Evolutionary conservation across 2,888 invertebrate species (phyloP), one percentile per base, ranked within the genome.

Genomic region (Rosalia funebris): DNA sequence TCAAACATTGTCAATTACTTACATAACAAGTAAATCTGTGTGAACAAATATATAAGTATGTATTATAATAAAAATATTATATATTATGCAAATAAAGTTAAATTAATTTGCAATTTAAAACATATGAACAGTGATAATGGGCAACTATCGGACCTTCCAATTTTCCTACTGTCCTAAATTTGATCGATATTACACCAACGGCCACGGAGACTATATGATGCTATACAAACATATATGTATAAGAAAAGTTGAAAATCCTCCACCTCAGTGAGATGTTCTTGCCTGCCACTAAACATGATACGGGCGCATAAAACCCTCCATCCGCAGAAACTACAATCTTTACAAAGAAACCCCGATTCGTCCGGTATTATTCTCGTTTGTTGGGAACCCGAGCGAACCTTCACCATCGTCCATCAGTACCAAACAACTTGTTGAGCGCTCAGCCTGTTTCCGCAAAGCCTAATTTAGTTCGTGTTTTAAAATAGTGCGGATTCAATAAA

Each of bases 361-460:
- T 25, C 42, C 53, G 12, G 32, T 16, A 50, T 50, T 50, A 34
- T 39, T 34, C 50, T 50, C 42, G 31, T 15, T n/a, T 42, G 12
- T 39, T n/a, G 31, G 42, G 53, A 53, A 53, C 52, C 52, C 20
- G 41, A 39, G 16, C 46, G 50, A 50, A 50, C 50, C 50, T 25
- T 50, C 53, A 41, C 50, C 50, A 50, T 48, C 50, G 20, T 25
- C 48, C 48, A 48, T 50, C 53, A 41, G 53, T 42, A 42, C 42
- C 53, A 53, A n/a, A 42, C 53, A 42, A 31, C 53, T 42, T 53
- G 53, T 32, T 53, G 42, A 41, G 15, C 32, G 42, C 15, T 20
- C 7, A 16, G 42, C 31, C 16, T 16, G 50, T 50, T 50, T 50
- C 25, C 50, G 50, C 15, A 39, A 39, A 50, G 42, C 12, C 19